These are phyloP conservation scores for Athripsodes cinereus DNA, from an alignment of 2,888 invertebrate genomes.

Conservation along the genomic window DNA sequence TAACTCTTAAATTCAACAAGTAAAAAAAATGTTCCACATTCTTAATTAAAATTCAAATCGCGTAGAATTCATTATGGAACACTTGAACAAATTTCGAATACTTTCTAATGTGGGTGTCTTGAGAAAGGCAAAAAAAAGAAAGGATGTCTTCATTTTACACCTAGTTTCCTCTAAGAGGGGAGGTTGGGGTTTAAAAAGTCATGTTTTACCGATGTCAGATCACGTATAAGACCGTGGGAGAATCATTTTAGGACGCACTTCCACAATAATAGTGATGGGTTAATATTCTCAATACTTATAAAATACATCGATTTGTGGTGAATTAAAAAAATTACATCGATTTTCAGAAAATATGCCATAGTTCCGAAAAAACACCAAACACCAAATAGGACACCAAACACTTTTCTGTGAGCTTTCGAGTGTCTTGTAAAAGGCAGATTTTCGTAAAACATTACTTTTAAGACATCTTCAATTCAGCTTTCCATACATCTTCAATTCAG, in stretches of 20 bases:
- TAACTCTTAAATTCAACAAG: not conserved
- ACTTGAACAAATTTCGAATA: not conserved
- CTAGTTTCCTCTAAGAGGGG: not conserved
- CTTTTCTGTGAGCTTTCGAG: too few relatives aligned
- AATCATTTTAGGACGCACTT: not conserved
- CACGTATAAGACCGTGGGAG: constrained; percentile 17
- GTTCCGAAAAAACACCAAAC: too few relatives aligned
- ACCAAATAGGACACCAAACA: not conserved
- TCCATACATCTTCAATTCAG: not conserved
- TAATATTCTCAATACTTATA: too few relatives aligned
- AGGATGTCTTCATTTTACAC: constrained; percentile 1
- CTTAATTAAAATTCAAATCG: not conserved
- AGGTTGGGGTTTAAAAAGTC: constrained; percentile 25
- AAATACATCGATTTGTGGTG: not conserved
- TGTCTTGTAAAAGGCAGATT: too few relatives aligned
- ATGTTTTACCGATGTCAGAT: constrained; percentile 26
- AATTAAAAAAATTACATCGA: not conserved
- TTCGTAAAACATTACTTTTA: too few relatives aligned
- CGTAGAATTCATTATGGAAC: not conserved
- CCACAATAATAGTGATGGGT: not conserved
- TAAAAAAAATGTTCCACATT: not conserved
- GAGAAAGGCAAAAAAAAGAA: not conserved
- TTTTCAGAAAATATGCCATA: too few relatives aligned
- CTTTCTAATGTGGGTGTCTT: not conserved
- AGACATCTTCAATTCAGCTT: too few relatives aligned